phyloP scores from a whole-genome alignment of 1,140 invertebrate species.

The Plodia interpunctella region DNA sequence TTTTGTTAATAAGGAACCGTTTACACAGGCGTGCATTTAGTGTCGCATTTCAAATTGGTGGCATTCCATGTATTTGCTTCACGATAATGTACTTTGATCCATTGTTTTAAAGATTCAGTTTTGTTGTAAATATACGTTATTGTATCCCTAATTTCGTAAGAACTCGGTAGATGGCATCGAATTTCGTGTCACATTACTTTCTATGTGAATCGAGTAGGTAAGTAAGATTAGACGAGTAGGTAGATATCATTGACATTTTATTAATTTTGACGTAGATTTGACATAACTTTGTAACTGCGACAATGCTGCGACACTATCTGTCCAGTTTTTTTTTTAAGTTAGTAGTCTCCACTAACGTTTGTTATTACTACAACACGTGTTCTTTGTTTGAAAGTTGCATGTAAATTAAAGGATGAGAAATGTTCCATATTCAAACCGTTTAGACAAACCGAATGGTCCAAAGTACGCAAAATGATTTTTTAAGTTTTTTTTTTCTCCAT shows the following conservation, averaged over 20 bases:
- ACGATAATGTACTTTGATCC: not conserved
- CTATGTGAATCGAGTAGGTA: not conserved
- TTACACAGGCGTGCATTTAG: slow-evolving; percentile 37
- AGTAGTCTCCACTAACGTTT: no score
- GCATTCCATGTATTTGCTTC: not conserved
- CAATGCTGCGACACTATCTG: no score
- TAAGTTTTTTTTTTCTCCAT: no score
- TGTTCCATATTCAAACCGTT: no score
- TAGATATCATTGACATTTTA: not conserved
- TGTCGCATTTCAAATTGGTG: slow-evolving; percentile 12
- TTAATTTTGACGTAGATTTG: not conserved
- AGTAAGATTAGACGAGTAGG: not conserved
- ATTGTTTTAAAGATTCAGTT: slow-evolving; percentile 1
- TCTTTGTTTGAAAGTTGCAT: no score
- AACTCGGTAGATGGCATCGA: slow-evolving; percentile 10
- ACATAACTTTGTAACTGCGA: not conserved
- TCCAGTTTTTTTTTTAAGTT: no score
- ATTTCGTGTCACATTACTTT: slow-evolving; percentile 5
- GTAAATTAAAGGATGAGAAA: no score
- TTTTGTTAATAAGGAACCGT: slow-evolving; percentile 45
- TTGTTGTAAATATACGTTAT: not conserved
- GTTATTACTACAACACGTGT: no score
- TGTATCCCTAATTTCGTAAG: slow-evolving; percentile 14
- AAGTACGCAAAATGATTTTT: no score
- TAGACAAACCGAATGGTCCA: no score